These are phyloP conservation scores for Ditylenchus dipsaci DNA, from an alignment of 1,140 invertebrate species.

Conservation along the genomic window DNA sequence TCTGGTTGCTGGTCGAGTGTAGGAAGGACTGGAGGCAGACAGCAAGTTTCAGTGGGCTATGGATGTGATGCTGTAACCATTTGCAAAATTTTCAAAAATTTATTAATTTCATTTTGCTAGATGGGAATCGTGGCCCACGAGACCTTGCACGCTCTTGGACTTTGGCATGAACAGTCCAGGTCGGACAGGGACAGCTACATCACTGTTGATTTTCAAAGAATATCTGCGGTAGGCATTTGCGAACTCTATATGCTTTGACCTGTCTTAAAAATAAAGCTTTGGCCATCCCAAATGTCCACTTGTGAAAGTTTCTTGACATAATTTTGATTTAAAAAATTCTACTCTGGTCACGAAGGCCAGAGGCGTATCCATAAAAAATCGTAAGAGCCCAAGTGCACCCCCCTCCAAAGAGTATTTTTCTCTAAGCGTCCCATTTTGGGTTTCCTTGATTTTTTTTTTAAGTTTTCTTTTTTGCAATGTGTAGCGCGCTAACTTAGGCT, in stretches of 20 bases:
- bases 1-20: conserved; percentile 56
- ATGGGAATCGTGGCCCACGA: conserved; percentile 59
- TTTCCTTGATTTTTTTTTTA: too few relatives aligned
- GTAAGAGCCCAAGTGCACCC: too few relatives aligned
- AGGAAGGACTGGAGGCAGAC: conserved; percentile 43
- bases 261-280: background rate
- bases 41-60: conserved; percentile 55
- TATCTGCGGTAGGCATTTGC: conserved; percentile 38
- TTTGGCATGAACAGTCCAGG: conserved; percentile 58
- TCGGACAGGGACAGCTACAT: conserved; percentile 54
- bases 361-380: too few relatives aligned
- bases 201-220: conserved; percentile 40
- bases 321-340: too few relatives aligned
- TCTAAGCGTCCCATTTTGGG: too few relatives aligned
- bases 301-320: too few relatives aligned
- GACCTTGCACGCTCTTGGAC: conserved; percentile 61
- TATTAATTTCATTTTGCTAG: conserved; percentile 19
- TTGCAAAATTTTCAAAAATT: conserved; percentile 3
- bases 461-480: too few relatives aligned
- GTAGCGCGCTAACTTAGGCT: too few relatives aligned
- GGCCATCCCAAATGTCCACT: too few relatives aligned
- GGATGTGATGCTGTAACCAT: conserved; percentile 50
- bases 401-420: too few relatives aligned
- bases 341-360: too few relatives aligned
- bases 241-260: too few relatives aligned